Base-by-base conservation (phyloP, 2,888 invertebrate species). In the Steinernema hermaphroditum region DNA sequence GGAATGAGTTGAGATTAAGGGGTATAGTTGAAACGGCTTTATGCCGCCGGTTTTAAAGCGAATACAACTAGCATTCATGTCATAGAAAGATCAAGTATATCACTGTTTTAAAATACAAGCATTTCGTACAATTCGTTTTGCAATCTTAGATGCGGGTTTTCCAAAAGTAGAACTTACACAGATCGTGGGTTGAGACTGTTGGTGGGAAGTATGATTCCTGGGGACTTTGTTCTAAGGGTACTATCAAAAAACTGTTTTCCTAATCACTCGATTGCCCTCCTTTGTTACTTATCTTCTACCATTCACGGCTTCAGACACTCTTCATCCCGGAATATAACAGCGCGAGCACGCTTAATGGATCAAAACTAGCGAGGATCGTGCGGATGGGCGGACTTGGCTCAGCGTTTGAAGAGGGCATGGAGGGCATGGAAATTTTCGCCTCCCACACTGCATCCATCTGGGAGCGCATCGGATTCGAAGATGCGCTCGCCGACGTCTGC, bases 291-390 rank as follows among this genome's bases (percentile, higher is more conserved):
- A 50, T 9, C 50, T 22, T 22, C 8, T 9, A 6, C n/a, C 50
- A 50, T 22, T 50, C 19, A 14, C n/a, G n/a, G n/a, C n/a, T 79
- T 43, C 57, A 80, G 80, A 73, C 78, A 19, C 74, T 82, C 72
- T 81, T 83, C 72, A 81, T 83, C n/a, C 76, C 78, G 8, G 83
- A 81, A 70, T 79, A 81, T 68, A 73, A 72, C 4, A 43, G 72
- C 29, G 68, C 76, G 8, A 37, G 29, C 50, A 50, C 73, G 2
- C 78, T 78, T 46, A 80, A 76, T 19, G 84, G 84, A 34, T 80
- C 82, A 0, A 81, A 81, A 54, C 76, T 78, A 57, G 83, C 83
- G 16, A 80, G 80, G 70, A 77, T 84, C 27, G 75, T 83, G 16
- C 77, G 78, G 19, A 84, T 84, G 82, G 76, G 72, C 68, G 76